Evolutionary conservation across 2,113 vertebrate genomes (phyloP).

Genomic region (Puffinus mauretanicus): DNA sequence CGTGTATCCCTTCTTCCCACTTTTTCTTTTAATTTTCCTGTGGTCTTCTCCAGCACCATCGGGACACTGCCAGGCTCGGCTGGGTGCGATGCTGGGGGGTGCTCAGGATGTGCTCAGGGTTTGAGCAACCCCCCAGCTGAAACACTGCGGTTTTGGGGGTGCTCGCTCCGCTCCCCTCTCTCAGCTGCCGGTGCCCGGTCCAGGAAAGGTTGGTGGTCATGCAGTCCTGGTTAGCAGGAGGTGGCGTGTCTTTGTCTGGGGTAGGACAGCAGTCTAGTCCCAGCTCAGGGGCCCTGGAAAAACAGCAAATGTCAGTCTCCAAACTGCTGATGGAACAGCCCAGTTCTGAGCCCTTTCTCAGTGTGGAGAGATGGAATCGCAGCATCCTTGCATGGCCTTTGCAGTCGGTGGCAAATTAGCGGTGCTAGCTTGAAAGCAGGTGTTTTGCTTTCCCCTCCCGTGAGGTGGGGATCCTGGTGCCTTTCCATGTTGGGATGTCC

Average conservation of each 20-base stretch:
- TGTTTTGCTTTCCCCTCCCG: neutral
- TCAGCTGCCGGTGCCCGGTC: neutral
- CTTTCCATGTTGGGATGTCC: neutral
- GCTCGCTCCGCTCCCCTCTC: neutral
- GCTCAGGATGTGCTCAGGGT: neutral
- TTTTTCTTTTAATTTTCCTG: neutral
- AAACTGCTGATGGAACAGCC: neutral
- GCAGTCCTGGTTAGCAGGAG: neutral
- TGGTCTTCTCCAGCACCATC: neutral
- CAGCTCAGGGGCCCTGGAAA: neutral
- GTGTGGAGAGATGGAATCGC: neutral
- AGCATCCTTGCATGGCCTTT: neutral
- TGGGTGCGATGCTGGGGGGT: neutral
- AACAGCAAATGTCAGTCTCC: neutral
- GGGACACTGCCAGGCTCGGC: neutral
- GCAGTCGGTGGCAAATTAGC: neutral
- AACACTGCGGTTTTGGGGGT: neutral
- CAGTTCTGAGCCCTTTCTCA: neutral
- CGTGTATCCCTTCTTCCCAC: neutral
- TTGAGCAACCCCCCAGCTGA: neutral
- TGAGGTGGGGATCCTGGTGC: neutral
- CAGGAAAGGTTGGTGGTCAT: accelerated
- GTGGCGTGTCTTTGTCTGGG: neutral
- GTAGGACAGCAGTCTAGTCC: neutral
- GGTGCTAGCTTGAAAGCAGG: neutral